Evolutionary conservation across 2,797 vertebrate genomes (phyloP).

Genomic region (Myotis vivesi): DNA sequence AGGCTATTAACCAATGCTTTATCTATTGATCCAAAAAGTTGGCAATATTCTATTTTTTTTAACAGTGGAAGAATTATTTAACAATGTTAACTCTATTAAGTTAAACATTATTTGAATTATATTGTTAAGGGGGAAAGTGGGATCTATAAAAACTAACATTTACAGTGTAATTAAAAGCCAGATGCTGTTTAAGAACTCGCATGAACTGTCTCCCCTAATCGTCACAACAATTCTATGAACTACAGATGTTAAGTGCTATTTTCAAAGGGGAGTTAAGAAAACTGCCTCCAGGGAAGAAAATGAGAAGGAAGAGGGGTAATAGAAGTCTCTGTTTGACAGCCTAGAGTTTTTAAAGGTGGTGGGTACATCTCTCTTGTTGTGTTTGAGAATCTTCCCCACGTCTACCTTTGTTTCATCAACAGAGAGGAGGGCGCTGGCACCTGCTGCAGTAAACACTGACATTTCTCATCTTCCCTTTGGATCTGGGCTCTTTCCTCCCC

Average conservation of each 20-base stretch:
- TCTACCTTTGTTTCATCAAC: not conserved
- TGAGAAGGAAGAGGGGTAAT: not conserved
- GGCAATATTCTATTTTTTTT: not conserved
- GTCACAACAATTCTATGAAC: not conserved
- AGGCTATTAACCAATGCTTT: constrained; percentile 13
- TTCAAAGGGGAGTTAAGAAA: not conserved
- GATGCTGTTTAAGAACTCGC: not conserved
- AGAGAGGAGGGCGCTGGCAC: not conserved
- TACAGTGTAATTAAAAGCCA: not conserved
- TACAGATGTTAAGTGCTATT: not conserved
- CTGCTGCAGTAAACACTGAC: fast-evolving
- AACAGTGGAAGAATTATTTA: constrained; percentile 17
- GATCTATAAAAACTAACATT: not conserved
- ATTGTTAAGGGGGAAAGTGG: not conserved
- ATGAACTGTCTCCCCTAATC: not conserved
- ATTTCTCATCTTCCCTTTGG: not conserved
- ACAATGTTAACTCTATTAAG: not conserved
- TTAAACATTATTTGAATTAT: constrained; percentile 28
- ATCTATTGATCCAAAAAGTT: not conserved
- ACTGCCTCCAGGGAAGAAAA: not conserved
- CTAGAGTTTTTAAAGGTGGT: not conserved
- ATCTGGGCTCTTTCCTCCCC: not conserved
- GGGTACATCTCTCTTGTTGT: too few species aligned
- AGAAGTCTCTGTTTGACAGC: not conserved
- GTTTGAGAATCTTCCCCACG: not conserved